Evolutionary conservation across 2,888 invertebrate genomes (phyloP).

Genomic region (Pachymerium ferrugineum): DNA sequence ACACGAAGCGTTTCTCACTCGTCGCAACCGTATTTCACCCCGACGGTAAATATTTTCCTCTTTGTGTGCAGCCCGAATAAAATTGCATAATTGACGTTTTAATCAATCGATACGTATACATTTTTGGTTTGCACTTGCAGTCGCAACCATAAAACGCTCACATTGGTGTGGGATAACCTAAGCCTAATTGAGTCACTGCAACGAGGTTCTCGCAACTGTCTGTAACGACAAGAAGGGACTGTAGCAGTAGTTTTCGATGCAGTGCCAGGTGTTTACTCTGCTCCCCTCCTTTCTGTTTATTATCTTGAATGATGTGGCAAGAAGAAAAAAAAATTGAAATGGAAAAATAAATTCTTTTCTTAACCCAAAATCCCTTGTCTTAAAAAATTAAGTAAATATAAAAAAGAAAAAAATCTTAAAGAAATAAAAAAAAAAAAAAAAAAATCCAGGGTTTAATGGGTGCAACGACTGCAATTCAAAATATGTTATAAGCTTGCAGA

Average conservation of each 20-base stretch:
- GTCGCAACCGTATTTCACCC: neutral
- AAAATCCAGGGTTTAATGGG: too few relatives aligned
- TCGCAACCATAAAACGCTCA: neutral
- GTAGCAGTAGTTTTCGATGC: neutral
- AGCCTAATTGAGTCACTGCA: neutral
- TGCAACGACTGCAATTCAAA: too few relatives aligned
- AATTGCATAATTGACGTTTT: neutral
- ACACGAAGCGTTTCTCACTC: neutral
- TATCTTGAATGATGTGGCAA: neutral
- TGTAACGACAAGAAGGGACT: neutral
- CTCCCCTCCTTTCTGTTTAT: neutral
- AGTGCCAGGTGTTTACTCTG: slow-evolving; percentile 3
- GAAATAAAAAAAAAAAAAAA: too few relatives aligned
- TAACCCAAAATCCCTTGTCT: too few relatives aligned
- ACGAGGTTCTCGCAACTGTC: neutral
- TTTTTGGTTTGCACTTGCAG: neutral
- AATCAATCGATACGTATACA: slow-evolving; percentile 13
- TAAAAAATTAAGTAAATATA: too few relatives aligned
- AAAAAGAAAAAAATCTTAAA: too few relatives aligned
- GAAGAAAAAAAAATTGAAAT: neutral
- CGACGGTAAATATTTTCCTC: neutral
- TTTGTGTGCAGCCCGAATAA: neutral
- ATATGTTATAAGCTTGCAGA: too few relatives aligned
- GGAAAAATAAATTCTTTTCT: too few relatives aligned
- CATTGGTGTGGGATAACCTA: neutral